Conservation (phyloP, 2,113 vertebrate species). For the Miniopterus natalensis region DNA sequence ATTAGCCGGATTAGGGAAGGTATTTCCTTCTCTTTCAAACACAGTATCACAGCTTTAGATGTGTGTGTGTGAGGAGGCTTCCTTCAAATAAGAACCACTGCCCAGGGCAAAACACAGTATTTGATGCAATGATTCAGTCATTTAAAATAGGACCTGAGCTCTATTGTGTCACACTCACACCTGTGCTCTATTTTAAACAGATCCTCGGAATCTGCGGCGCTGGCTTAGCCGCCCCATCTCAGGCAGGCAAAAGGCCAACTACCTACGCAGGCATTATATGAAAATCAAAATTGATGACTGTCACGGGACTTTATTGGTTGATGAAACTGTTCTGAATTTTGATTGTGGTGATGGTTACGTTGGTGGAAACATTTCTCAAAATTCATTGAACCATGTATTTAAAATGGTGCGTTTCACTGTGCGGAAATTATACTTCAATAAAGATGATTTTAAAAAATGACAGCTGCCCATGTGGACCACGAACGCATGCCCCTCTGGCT, state of each 20-base stretch:
- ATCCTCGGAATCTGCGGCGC: background rate
- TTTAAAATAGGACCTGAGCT: conserved; percentile 36
- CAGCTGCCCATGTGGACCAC: background rate
- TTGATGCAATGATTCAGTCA: conserved; percentile 3
- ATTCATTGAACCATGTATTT: background rate
- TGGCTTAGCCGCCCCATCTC: background rate
- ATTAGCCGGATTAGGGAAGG: background rate
- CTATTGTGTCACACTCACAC: conserved; percentile 8
- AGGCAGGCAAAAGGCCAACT: background rate
- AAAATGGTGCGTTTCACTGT: background rate
- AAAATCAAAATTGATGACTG: conserved; percentile 50
- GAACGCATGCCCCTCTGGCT: background rate
- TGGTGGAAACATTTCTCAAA: conserved; percentile 1
- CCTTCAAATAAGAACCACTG: background rate
- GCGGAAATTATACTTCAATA: conserved; percentile 24
- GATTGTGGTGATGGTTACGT: background rate
- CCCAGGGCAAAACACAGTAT: background rate
- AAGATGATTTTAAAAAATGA: conserved; percentile 24
- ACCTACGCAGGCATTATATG: background rate
- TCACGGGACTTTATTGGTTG: background rate
- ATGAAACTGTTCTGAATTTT: conserved; percentile 26
- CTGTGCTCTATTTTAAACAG: conserved; percentile 60
- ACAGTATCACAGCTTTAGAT: background rate
- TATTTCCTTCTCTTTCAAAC: conserved; percentile 17
- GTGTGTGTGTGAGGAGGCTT: background rate